Evolutionary conservation across 2,113 vertebrate species (phyloP).

Genomic region (Larimichthys polyactis): DNA sequence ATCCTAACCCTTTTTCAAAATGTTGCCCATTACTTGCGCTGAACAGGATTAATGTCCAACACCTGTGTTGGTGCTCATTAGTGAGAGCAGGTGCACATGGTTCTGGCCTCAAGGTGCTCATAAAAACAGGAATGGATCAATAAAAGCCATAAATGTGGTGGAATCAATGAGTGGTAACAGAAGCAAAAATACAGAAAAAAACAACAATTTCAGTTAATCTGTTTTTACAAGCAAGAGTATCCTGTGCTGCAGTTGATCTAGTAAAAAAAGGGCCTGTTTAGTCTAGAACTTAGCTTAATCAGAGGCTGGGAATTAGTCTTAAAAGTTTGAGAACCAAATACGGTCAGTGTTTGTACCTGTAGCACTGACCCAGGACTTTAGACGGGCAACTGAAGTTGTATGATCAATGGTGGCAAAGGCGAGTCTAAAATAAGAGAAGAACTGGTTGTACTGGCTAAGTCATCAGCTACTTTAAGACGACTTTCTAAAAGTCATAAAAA

Average conservation of each 20-base stretch:
- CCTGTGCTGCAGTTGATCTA: neutral
- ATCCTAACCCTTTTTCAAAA: neutral
- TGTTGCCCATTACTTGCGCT: neutral
- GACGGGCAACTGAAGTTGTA: constrained; percentile 10
- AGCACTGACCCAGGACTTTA: neutral
- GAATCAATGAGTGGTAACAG: constrained; percentile 24
- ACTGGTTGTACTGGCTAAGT: neutral
- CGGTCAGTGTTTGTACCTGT: neutral
- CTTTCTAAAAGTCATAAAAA: neutral
- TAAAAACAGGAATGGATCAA: constrained; percentile 40
- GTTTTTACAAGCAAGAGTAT: neutral
- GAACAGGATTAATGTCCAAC: constrained; percentile 43
- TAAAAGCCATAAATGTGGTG: constrained; percentile 31
- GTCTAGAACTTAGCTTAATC: neutral
- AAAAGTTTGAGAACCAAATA: neutral
- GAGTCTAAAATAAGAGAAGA: neutral
- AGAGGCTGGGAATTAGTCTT: neutral
- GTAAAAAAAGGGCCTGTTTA: neutral
- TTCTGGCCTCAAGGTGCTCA: constrained; percentile 12
- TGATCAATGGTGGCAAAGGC: neutral
- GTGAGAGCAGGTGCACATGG: constrained; percentile 31
- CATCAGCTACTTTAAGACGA: neutral
- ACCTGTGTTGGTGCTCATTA: constrained; percentile 44
- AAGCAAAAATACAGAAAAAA: constrained; percentile 3
- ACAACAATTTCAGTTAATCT: neutral